phyloP scores from a whole-genome alignment of 2,888 invertebrate species.

The Agonum fuliginosum region DNA sequence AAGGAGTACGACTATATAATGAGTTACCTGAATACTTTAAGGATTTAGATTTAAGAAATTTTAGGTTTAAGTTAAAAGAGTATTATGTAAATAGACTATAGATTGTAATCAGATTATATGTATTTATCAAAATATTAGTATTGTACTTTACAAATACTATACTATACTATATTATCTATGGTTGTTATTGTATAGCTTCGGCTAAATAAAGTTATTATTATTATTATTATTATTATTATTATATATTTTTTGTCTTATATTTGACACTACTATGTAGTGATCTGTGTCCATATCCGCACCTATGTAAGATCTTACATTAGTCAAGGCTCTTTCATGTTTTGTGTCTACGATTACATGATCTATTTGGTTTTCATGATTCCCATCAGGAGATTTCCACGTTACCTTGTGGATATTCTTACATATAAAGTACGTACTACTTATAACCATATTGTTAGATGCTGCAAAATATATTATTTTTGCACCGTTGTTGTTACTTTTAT shows the following conservation, averaged over 20 bases:
- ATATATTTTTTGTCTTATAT: slow-evolving; percentile 49
- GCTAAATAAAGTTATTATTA: no score
- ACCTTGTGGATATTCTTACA: slow-evolving; percentile 14
- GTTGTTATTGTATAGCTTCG: no score
- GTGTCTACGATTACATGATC: slow-evolving; percentile 49
- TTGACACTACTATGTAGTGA: slow-evolving; percentile 47
- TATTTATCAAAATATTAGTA: no score
- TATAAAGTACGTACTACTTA: background rate
- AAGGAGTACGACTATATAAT: no score
- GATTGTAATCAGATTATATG: no score
- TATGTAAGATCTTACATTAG: slow-evolving; percentile 36
- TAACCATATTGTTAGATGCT: slow-evolving; percentile 32
- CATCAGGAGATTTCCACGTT: slow-evolving; percentile 43
- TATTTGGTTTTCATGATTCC: slow-evolving; percentile 45
- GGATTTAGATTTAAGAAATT: no score
- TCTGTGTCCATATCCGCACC: slow-evolving; percentile 52
- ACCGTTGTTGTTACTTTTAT: slow-evolving; percentile 48
- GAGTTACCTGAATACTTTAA: no score
- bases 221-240: no score
- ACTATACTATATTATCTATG: no score
- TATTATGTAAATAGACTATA: no score
- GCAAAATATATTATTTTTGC: slow-evolving; percentile 46
- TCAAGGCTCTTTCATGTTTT: slow-evolving; percentile 26
- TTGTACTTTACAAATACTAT: no score
- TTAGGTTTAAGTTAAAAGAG: no score